phyloP scores from a whole-genome alignment of 2,888 invertebrate species.

The Thecocarcelia acutangulata region DNA sequence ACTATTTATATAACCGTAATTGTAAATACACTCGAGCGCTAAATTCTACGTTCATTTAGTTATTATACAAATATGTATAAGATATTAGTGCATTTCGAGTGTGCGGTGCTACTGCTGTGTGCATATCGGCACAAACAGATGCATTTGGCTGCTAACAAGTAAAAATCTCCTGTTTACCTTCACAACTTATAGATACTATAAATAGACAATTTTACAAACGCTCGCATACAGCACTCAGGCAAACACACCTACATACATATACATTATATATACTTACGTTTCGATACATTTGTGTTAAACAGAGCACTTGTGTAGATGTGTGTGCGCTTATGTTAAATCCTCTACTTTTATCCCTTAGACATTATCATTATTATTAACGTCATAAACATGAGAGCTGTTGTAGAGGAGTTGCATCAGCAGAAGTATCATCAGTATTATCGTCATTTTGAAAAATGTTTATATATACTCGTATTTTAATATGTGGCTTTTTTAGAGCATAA shows the following conservation, averaged over 20 bases:
- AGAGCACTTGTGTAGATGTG: background rate
- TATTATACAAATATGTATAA: constrained; percentile 25
- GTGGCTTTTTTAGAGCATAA: constrained; percentile 67
- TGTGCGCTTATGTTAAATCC: background rate
- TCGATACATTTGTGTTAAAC: no score
- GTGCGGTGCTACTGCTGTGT: background rate
- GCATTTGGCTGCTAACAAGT: constrained; percentile 52
- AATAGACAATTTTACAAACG: constrained; percentile 34
- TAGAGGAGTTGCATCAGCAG: constrained; percentile 1
- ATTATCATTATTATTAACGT: constrained; percentile 45
- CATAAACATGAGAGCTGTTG: constrained; percentile 17
- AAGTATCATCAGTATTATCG: constrained; percentile 34
- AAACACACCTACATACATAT: background rate
- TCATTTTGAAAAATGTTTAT: constrained; percentile 60
- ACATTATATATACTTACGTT: background rate
- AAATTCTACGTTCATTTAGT: constrained; percentile 42
- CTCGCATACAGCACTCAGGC: constrained; percentile 7
- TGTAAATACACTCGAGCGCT: constrained; percentile 6
- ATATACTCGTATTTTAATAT: constrained; percentile 58
- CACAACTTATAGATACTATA: constrained; percentile 38
- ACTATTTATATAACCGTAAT: constrained; percentile 8
- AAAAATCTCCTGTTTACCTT: constrained; percentile 55
- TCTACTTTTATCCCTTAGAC: constrained; percentile 40
- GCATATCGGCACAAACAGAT: background rate
- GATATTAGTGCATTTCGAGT: constrained; percentile 12